phyloP scores from a whole-genome alignment of 2,888 invertebrate species.

The Acleris emargana region DNA sequence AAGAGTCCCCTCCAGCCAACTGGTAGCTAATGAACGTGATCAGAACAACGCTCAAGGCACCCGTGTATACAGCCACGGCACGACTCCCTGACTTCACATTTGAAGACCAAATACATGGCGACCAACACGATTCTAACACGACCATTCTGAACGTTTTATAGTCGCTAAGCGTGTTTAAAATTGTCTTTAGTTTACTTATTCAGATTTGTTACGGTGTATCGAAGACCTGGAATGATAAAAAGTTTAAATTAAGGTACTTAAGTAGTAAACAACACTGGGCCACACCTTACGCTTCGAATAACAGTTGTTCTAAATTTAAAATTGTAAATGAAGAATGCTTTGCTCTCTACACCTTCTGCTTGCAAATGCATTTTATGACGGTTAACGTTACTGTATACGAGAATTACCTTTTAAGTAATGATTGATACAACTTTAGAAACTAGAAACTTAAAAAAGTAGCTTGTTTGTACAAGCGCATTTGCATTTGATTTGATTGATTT shows the following conservation, averaged over 20 bases:
- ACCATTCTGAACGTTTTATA: conserved; percentile 82
- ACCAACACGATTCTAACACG: conserved; percentile 91
- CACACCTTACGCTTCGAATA: conserved; percentile 26
- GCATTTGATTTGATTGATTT: too few species aligned
- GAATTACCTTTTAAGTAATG: neutral
- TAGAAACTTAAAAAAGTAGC: conserved; percentile 9
- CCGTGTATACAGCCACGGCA: conserved; percentile 91
- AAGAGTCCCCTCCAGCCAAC: conserved; percentile 94
- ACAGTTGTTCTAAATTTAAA: conserved; percentile 11
- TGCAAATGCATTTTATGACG: neutral
- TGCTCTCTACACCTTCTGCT: neutral
- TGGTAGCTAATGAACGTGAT: conserved; percentile 90
- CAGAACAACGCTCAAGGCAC: conserved; percentile 88
- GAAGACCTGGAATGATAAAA: conserved; percentile 10
- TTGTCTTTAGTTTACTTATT: neutral
- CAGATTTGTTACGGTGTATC: neutral
- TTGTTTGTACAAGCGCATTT: too few species aligned
- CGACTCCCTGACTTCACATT: conserved; percentile 89
- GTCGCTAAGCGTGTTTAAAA: neutral
- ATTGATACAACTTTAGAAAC: neutral
- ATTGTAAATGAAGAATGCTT: conserved; percentile 7
- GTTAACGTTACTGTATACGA: neutral
- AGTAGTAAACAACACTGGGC: conserved; percentile 25
- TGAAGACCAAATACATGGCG: conserved; percentile 93
- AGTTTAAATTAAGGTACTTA: neutral